A percentile compares a stretch with the other conserved stretches of the same genome.
These are phyloP conservation scores for Lagorchestes hirsutus DNA, from an alignment of 2,797 vertebrate species.

Conservation along the genomic window DNA sequence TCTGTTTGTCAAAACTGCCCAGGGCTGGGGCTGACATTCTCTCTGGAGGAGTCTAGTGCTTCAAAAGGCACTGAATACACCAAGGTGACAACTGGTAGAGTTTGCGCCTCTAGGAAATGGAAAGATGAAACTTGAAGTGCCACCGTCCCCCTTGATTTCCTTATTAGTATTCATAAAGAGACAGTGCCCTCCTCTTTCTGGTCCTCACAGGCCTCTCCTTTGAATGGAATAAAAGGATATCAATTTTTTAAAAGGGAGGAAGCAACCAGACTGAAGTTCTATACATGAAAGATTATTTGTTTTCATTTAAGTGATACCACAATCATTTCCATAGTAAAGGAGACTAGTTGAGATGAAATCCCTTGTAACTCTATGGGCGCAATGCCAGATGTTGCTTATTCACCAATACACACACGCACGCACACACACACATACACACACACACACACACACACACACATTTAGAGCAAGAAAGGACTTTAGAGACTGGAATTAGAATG, in stretches of 20 bases:
- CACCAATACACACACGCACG: background rate
- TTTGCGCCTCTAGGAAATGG: slow-evolving; percentile 96
- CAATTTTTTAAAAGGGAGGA: slow-evolving; percentile 59
- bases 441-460: background rate
- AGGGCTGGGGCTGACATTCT: slow-evolving; percentile 99
- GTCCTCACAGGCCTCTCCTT: slow-evolving; percentile 82
- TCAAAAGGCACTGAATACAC: slow-evolving; percentile 97
- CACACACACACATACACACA: background rate
- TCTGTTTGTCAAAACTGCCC: slow-evolving; percentile 99
- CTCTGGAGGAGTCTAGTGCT: slow-evolving; percentile 94
- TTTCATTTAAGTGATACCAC: slow-evolving; percentile 80
- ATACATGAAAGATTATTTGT: slow-evolving; percentile 76
- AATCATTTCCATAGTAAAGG: slow-evolving; percentile 57
- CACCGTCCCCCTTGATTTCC: slow-evolving; percentile 89
- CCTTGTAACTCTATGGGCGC: background rate
- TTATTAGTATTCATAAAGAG: slow-evolving; percentile 90
- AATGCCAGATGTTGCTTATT: background rate
- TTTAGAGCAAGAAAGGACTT: background rate
- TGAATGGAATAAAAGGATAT: slow-evolving; percentile 84
- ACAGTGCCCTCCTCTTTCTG: slow-evolving; percentile 82
- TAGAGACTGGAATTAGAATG: background rate
- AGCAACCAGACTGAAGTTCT: slow-evolving; percentile 72
- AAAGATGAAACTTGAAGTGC: slow-evolving; percentile 95
- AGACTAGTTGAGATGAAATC: background rate
- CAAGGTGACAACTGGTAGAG: slow-evolving; percentile 98